Evolutionary conservation across 2,113 vertebrate species (phyloP), one percentile per base, ranked within the genome.

Genomic region (Gambusia affinis): DNA sequence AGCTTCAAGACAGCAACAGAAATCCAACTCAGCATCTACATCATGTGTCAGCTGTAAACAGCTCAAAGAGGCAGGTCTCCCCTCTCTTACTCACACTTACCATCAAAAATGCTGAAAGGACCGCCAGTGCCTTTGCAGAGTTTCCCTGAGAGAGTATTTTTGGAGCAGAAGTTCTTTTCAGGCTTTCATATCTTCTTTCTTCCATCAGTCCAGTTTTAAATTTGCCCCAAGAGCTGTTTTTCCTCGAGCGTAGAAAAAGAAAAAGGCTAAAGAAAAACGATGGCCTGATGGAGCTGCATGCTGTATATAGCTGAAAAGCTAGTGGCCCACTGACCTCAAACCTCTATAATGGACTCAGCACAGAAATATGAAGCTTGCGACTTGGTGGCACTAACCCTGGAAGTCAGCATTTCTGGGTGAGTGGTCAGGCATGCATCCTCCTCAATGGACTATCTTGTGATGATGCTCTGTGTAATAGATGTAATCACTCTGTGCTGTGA

Each of bases 401-500:
- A 87, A 85, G 83, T 76, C 82, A 84, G 71, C 78, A 66, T 84
- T 89, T 90, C 75, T 86, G 79, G 86, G 85, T 88, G 89, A 90
- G 83, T 30, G 81, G 75, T 35, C 5, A 14, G 70, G 68, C 0
- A 73, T 76, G 60, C 14, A 67, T 70, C 73, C 75, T 51, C 72
- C 70, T 84, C 71, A 8, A 37, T 81, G 84, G 57, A 75, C 68
- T 54, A 17, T 75, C 51, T 29, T 29, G 67, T 85, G 87, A 87
- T 82, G 84, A 79, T 73, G 81, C 70, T 75, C 64, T 44, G n/a
- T 76, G 68, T 82, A 83, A 87, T 78, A 73, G 62, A 78, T 67
- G 71, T 82, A 87, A 88, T 85, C 68, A 77, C 73, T 78, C 67
- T 70, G 64, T 66, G 15, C 57, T 81, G 61, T 66, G 71, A 75